Evolutionary conservation across 2,888 invertebrate genomes (phyloP), one percentile per base, ranked within the genome.

Genomic region (Ethmia dodecea): DNA sequence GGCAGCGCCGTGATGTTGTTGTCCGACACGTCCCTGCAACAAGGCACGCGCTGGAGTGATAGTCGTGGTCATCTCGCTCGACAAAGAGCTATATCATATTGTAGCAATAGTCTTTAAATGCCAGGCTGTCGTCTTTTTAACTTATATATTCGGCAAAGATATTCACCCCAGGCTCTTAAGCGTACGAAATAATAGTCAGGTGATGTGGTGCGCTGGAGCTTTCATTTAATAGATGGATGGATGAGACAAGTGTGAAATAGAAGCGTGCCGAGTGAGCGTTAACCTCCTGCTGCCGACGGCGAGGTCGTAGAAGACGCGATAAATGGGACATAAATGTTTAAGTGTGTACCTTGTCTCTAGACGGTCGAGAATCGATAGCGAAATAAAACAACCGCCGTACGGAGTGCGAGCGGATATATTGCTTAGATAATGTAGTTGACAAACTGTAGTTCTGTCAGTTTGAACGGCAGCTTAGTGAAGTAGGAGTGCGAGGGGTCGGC

Each of bases 1-100:
- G 91, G 89, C 78, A 94, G 81, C 67, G 86, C 74, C 48, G 92
- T 93, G 66, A 94, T 91, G 78, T 94, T 94, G 88, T 94, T 94
- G 86, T 90, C 90, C 48, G 92, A 91, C 71, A 94, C 87, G 78
- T 94, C 94, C 66, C 94, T 94, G 92, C 36, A 89, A 90, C 60
- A 65, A 10, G 18, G 18, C 18, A 18, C 18, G 8, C 18, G 8
- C 18, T 5, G 5, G 5, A 18, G 5, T 8, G 5, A 5, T 5
- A 5, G 18, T 5, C 18, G 18, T 5, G 5, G 8, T 5, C 18
- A 8, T 18, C 5, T 5, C 18, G 18, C 26, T 11, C 25, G 10
- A 25, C 25, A 5, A 10, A 11, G n/a, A 11, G 11, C 6, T 11
- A 10, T 6, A 10, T 10, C 11, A 10, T 5, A 6, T 11, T 26